A percentile compares a stretch with the other conserved stretches of the same genome.
These are phyloP conservation scores for Trichacis sp. DNA, from an alignment of 2,888 invertebrate species.

Conservation along the genomic window DNA sequence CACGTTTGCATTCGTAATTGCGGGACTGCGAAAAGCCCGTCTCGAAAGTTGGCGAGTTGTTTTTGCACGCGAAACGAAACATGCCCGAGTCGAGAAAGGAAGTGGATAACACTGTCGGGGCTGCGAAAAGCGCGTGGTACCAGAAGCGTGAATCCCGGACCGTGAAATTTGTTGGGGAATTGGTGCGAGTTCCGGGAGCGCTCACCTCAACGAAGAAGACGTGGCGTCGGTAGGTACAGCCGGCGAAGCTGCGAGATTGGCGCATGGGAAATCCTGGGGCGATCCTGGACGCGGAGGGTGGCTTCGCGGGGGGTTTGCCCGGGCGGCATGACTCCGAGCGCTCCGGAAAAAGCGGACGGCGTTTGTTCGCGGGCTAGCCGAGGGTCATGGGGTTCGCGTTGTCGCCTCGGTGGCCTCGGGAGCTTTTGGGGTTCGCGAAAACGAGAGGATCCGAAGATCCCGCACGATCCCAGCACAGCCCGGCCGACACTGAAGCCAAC, in stretches of 20 bases:
- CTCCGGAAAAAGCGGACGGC: too few relatives aligned
- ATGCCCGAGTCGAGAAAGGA: too few relatives aligned
- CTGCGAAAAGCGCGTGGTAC: too few relatives aligned
- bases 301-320: slow-evolving; percentile 56
- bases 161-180: too few relatives aligned
- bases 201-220: slow-evolving; percentile 26
- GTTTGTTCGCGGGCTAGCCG: too few relatives aligned
- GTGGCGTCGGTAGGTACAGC: slow-evolving; percentile 56
- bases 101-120: too few relatives aligned
- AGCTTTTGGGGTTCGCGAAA: slow-evolving; percentile 23
- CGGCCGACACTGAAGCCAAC: slow-evolving; percentile 68
- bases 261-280: slow-evolving; percentile 47
- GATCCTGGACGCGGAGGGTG: too few relatives aligned
- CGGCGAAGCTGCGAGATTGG: slow-evolving; percentile 51
- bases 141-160: too few relatives aligned
- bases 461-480: slow-evolving; percentile 62
- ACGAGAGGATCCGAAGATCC: slow-evolving; percentile 29
- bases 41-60: too few relatives aligned
- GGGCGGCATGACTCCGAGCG: slow-evolving; percentile 66
- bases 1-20: neutral
- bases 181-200: neutral
- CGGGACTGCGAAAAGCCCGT: neutral
- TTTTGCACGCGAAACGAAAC: too few relatives aligned
- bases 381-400: too few relatives aligned
- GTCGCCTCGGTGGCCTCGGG: too few relatives aligned